A percentile compares a stretch with the other conserved stretches of the same genome.
Evolutionary conservation across 1,140 invertebrate species (phyloP).

Genomic region (Babylonia areolata): DNA sequence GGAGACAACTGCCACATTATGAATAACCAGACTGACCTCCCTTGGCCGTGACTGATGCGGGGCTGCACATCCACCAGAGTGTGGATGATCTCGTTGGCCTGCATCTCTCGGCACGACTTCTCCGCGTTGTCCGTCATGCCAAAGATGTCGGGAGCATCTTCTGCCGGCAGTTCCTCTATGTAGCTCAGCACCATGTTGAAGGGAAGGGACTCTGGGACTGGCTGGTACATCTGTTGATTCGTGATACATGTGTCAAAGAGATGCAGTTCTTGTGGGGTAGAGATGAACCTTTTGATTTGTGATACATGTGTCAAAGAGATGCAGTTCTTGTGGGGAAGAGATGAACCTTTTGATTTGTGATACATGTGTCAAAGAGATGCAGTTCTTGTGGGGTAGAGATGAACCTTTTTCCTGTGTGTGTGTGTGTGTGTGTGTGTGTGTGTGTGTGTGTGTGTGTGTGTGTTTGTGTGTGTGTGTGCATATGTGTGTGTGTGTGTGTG

Average conservation of each 20-base stretch:
- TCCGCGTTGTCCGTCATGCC: constrained; percentile 94
- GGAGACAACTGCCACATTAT: too few species aligned
- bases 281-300: constrained; percentile 52
- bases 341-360: constrained; percentile 50
- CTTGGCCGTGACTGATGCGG: constrained; percentile 56
- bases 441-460: too few species aligned
- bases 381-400: too few species aligned
- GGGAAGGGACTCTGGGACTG: constrained; percentile 75
- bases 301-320: too few species aligned
- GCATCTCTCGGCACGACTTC: constrained; percentile 83
- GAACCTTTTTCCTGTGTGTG: constrained; percentile 60
- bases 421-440: too few species aligned
- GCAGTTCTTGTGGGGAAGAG: too few species aligned
- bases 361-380: too few species aligned
- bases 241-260: too few species aligned
- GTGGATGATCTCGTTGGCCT: constrained; percentile 68
- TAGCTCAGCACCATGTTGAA: constrained; percentile 78
- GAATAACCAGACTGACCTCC: neutral
- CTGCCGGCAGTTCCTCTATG: constrained; percentile 84
- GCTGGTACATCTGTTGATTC: constrained; percentile 64
- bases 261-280: too few species aligned
- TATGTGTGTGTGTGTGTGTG: too few species aligned
- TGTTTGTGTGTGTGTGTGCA: too few species aligned
- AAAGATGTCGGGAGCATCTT: constrained; percentile 90
- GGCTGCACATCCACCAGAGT: constrained; percentile 73